Evolutionary conservation across 2,797 vertebrate species (phyloP), one percentile per base, ranked within the genome.

Genomic region (Bovichtus diacanthus): DNA sequence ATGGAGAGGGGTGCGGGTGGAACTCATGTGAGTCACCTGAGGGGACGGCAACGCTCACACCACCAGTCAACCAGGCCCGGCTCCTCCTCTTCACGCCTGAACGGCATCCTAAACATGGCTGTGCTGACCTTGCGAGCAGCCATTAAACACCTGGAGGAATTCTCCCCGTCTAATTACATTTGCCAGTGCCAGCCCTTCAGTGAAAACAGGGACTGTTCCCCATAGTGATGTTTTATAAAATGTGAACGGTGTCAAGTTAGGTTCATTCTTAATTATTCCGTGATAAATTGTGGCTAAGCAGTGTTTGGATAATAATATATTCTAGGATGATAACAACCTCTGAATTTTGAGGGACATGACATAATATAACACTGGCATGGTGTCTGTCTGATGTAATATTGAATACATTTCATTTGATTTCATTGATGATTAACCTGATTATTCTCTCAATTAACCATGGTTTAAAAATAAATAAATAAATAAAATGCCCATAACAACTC

Each of bases 101-200:
- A 82, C 41, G 56, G 80, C 87, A 85, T 92, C 91, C 92, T 91
- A 93, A 94, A 94, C 93, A 93, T 90, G 89, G 87, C 92, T 90
- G 88, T 34, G 70, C 87, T 93, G 92, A 95, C 94, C 94, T 95
- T 95, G 94, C 55, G 73, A 91, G 89, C 83, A 86, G 87, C 89
- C 79, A 89, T 94, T 94, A 92, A 95, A 94, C 93, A 95, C 93
- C 94, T 94, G 93, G 92, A 92, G 93, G 93, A 93, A 91, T 93
- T 92, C 76, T 89, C 56, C 74, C 84, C 46, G 72, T 93, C 91
- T 94, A 95, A 95, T 95, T 94, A 93, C 93, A 94, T 91, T 88
- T 90, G 83, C 87, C 82, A 88, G 80, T 71, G 75, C 78, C 86
- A 90, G 87, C 82, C 83, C 85, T 86, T 91, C 77, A 82, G 84